phyloP scores from a whole-genome alignment of 2,888 invertebrate species.

The Drosophila subsilvestris region DNA sequence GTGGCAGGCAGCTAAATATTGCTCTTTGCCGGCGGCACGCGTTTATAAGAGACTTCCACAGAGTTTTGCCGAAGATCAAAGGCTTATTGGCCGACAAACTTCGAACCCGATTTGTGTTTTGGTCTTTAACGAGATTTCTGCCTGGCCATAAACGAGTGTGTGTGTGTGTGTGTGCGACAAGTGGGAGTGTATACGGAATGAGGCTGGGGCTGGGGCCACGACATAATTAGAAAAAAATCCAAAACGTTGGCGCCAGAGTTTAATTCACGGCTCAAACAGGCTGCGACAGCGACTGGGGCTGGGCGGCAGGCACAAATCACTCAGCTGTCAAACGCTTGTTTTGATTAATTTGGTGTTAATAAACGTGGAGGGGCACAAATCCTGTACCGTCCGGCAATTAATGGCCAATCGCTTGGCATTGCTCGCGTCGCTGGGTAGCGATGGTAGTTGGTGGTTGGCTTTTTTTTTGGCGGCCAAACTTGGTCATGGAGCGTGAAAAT shows the following conservation, averaged over 20 bases:
- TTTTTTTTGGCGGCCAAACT: conserved; percentile 50
- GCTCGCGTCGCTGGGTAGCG: background rate
- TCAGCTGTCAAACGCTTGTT: conserved; percentile 75
- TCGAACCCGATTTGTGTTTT: conserved; percentile 56
- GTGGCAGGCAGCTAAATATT: conserved; percentile 25
- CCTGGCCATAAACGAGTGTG: conserved; percentile 54
- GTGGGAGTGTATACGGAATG: conserved; percentile 60
- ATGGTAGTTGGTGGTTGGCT: background rate
- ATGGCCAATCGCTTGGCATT: conserved; percentile 40
- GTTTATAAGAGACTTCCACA: conserved; percentile 49
- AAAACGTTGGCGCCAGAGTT: conserved; percentile 63
- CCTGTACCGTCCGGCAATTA: conserved; percentile 61
- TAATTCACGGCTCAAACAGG: conserved; percentile 27
- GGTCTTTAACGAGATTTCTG: conserved; percentile 47
- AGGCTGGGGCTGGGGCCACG: conserved; percentile 17
- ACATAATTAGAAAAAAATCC: conserved; percentile 69
- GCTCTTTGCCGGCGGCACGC: conserved; percentile 66
- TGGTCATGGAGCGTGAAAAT: conserved; percentile 75
- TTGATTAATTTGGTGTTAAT: conserved; percentile 79
- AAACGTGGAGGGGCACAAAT: conserved; percentile 51
- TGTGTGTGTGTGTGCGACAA: conserved; percentile 44
- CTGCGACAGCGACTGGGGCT: background rate
- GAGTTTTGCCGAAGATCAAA: conserved; percentile 58
- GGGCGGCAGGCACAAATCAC: conserved; percentile 63
- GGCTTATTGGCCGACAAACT: conserved; percentile 54